Percentiles rank a stretch among this genome's conserved stretches.
Conservation (phyloP, 2,113 vertebrate species). For the Numenius arquata region DNA sequence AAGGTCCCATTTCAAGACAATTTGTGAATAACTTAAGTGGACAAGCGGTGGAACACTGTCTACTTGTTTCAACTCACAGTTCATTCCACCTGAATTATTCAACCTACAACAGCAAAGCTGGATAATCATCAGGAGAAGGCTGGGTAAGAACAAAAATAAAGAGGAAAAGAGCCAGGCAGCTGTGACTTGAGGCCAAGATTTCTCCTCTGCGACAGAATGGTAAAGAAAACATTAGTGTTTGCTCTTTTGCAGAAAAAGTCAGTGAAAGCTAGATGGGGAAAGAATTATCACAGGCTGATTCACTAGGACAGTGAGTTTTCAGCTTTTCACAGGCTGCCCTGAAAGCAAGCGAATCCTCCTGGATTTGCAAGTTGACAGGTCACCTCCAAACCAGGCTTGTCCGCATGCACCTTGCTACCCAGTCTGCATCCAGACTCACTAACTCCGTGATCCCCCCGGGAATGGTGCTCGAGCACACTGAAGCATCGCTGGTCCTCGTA, state of each 20-base stretch:
- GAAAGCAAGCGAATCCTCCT: neutral
- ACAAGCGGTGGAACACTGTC: conserved; percentile 46
- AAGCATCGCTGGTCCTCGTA: neutral
- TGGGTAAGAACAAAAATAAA: neutral
- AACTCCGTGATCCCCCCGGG: neutral
- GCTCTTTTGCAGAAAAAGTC: neutral
- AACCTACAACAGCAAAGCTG: neutral
- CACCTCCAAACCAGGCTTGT: neutral
- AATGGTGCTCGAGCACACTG: neutral
- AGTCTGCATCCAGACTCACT: neutral
- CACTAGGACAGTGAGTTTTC: neutral
- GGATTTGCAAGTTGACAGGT: neutral
- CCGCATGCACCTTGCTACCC: neutral
- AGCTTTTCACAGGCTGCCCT: neutral
- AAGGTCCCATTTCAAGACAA: conserved; percentile 20
- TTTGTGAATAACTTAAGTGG: conserved; percentile 7
- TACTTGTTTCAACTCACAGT: neutral
- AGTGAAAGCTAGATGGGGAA: neutral
- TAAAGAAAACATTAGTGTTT: neutral
- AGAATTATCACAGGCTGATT: neutral
- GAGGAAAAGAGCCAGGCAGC: neutral
- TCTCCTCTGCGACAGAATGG: neutral
- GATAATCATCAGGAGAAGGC: neutral
- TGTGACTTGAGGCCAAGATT: neutral
- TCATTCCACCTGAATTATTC: conserved; percentile 53